Conservation (phyloP, 1,140 invertebrate genomes). For the Trypoxylus dichotomus region DNA sequence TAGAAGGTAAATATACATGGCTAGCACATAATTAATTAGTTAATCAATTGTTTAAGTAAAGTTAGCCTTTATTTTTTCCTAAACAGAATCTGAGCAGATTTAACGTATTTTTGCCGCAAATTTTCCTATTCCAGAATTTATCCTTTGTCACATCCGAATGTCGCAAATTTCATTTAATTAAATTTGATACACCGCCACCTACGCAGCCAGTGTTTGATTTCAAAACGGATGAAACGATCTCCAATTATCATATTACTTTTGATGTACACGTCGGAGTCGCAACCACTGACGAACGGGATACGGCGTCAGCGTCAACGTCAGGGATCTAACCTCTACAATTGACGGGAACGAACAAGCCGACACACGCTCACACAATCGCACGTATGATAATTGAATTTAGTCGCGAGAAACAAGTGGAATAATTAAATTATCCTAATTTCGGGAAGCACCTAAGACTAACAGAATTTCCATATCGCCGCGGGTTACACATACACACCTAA, state of each 20-base stretch:
- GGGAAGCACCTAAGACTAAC: slow-evolving; percentile 26
- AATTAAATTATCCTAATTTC: slow-evolving; percentile 31
- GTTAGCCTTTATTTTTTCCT: too few relatives aligned
- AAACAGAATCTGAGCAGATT: neutral
- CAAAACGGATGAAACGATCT: slow-evolving; percentile 9
- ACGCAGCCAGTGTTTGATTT: slow-evolving; percentile 9
- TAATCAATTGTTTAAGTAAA: too few relatives aligned
- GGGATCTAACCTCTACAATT: neutral
- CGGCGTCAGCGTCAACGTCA: neutral
- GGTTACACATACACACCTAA: slow-evolving; percentile 14
- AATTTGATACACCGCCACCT: neutral
- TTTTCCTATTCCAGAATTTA: neutral
- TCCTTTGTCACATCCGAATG: neutral
- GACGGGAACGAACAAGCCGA: neutral
- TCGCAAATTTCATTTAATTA: slow-evolving; percentile 9
- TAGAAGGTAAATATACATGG: too few relatives aligned
- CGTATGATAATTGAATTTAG: slow-evolving; percentile 22
- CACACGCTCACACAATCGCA: neutral
- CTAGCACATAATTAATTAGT: too few relatives aligned
- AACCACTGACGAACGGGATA: neutral
- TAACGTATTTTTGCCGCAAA: neutral
- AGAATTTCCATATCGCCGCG: slow-evolving; percentile 27
- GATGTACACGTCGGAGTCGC: neutral
- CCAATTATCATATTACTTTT: slow-evolving; percentile 26
- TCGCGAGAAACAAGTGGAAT: slow-evolving; percentile 23